Base-by-base conservation (phyloP, 64 coral and sea anemone genomes). In the Pocillopora damicornis region DNA sequence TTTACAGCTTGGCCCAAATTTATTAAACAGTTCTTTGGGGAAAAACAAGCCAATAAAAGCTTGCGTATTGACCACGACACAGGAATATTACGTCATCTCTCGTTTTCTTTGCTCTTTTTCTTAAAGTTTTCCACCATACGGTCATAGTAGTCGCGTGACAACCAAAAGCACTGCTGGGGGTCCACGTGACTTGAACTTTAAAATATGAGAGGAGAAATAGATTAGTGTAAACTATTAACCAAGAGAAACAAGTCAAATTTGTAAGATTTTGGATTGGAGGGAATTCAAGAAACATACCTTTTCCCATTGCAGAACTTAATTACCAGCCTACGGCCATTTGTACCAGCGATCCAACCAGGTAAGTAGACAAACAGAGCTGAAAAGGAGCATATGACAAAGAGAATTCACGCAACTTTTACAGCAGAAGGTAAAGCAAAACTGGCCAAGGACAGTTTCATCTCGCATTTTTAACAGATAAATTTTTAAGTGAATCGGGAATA, bases 291-390 rank as follows among this genome's bases (percentile, higher is more conserved):
- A 20, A 23, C 60, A 64, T 84, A 98, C 97, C 88, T 99, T 93
- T 95, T 99, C 5, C 93, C 90, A 37, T 94, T 95, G 90, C 93
- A 95, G 77, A 99, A 99, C 77, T 99, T 99, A 42, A 99, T 94
- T 20, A 92, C 90, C 42, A 99, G 81, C 77, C 91, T 79, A 64
- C 93, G 90, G 38, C 93, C 97, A 86, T 95, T 99, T 0, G 88
- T 72, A 13, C 93, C 97, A 0, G 97, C 90, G 57, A 99, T 88
- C 93, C 93, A 99, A 14, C 93, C 97, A 30, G 97, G 97, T 38
- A 95, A 77, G 37, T 99, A 94, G 13, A 93, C 87, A 63, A 88
- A 90, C 37, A 81, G 81, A 26, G 93, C 97, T 98, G 58, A 76
- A 94, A 89, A 14, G 14, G 11, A 89, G 83, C 60, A 72, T 58